Evolutionary conservation across 2,113 vertebrate species (phyloP), one percentile per base, ranked within the genome.

Genomic region (Ictalurus furcatus): DNA sequence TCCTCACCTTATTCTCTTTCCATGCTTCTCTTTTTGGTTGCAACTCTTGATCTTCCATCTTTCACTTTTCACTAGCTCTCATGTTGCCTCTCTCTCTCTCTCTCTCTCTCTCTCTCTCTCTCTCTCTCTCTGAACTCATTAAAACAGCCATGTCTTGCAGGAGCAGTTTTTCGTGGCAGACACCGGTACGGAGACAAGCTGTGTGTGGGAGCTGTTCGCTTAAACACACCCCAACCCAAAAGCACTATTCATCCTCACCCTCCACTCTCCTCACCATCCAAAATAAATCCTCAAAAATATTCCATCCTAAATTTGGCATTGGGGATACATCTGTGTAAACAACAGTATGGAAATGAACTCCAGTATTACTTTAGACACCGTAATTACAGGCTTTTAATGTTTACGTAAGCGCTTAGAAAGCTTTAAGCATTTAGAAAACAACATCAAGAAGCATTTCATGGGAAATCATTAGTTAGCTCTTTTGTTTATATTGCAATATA

Each of bases 241-340:
- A 40, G 21, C 69, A 61, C 34, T 25, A 83, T 56, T 87, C 48
- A 34, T 69, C 58, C 34, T 52, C 80, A 59, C 58, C 65, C n/a
- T 54, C 85, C 56, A 82, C 54, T 23, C 80, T 82, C 23, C 54
- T 56, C 34, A 37, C 19, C 48, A 73, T 34, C 67, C n/a, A 80
- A 52, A 87, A 91, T 84, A 85, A 84, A 85, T 56, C 79, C 84
- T 56, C 69, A 86, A 21, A 90, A 61, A 87, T 90, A 69, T 84
- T 63, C 61, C 79, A 6, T 28, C 40, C 76, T 85, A 80, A 85
- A 85, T 89, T 85, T 81, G 54, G 88, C 40, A 80, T 14, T 59
- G 54, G 8, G 37, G 54, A 63, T 82, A 71, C 87, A 76, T 76
- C 81, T 83, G 69, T 86, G 78, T 88, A 48, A 87, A 69, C 87